Evolutionary conservation across 1,140 invertebrate genomes (phyloP), one percentile per base, ranked within the genome.

Genomic region (Agrypnia vestita): DNA sequence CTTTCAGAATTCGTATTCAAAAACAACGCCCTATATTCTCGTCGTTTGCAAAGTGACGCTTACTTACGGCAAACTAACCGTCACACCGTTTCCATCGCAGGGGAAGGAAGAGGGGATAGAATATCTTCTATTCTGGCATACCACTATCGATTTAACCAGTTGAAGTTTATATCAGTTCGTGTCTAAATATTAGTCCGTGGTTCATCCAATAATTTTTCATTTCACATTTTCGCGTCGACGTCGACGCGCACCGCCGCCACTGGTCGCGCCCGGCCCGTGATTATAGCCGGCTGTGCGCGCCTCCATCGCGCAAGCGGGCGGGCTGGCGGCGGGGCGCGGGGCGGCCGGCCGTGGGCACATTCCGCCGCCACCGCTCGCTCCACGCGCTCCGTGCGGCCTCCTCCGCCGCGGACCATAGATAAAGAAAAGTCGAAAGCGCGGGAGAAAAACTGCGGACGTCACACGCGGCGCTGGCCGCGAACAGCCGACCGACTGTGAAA

Each of bases 261-360:
- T 56, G 53, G 47, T 46, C 46, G 49, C n/a, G n/a, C 9, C n/a
- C n/a, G 35, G 67, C 12, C 17, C 7, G 35, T 73, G 71, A 74
- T 74, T 74, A 74, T 56, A n/a, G 71, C 35, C 46, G 21, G 49
- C 13, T 59, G 71, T 74, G 71, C 71, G 71, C 71, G 71, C 6
- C 51, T 74, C 71, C 71, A 74, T 74, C 56, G 71, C 71, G 71
- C 71, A 74, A 56, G 51, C 1, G 21, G 25, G 13, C 6, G 69
- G 19, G 21, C 67, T 0, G 51, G 25, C 25, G 13, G 71, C 49
- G 71, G 53, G 15, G 71, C 12, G 49, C 9, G 25, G 43, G 67
- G 67, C 15, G 51, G 17, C 53, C 35, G 10, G 71, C n/a, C 53
- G 17, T 51, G 25, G 43, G 35, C 53, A 74, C 71, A 74, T 74